Evolutionary conservation across 2,888 invertebrate genomes (phyloP), one percentile per base, ranked within the genome.

Genomic region (Cacoxenus indagator): DNA sequence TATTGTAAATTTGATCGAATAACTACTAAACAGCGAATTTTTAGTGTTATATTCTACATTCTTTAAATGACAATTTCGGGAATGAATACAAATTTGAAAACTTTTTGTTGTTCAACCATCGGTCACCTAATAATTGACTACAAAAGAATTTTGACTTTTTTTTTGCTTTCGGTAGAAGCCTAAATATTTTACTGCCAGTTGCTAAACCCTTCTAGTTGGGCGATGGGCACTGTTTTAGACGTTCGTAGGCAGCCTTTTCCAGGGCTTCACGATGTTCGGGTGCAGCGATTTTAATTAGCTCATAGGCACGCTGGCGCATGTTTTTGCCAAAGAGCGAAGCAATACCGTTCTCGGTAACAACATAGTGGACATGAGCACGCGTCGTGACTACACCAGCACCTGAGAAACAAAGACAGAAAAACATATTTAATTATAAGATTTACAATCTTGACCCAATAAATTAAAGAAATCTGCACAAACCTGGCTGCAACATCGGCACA

Each of bases 311-410:
- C 87, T 98, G 97, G 1, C 97, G 90, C 65, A 97, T 90, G 17
- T 93, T 93, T 88, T 95, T 96, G 48, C 98, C 98, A 87, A 97
- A 97, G 61, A 98, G 89, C 68, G 92, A 90, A 0, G 97, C 97
- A 75, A 97, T 94, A 17, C 98, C 98, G 76, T 94, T 91, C 86
- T 98, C 98, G 0, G 98, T 98, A 0, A 97, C 97, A 2, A 98
- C 91, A 87, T 97, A 98, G 86, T 97, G 95, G 0, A 95, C 95
- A 87, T 98, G 97, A 0, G 96, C 96, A 73, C 97, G 91, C 0
- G 95, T 93, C 0, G 97, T 96, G 17, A 97, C 97, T 4, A 98
- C 96, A n/a, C 97, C 97, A 70, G 95, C 96, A 80, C 97, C 96
- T 95, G 86, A 19, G 87, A 87, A 67, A 4, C 22, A 59, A 57